Conservation (phyloP, 2,113 vertebrate species). For the Cavia porcellus region DNA sequence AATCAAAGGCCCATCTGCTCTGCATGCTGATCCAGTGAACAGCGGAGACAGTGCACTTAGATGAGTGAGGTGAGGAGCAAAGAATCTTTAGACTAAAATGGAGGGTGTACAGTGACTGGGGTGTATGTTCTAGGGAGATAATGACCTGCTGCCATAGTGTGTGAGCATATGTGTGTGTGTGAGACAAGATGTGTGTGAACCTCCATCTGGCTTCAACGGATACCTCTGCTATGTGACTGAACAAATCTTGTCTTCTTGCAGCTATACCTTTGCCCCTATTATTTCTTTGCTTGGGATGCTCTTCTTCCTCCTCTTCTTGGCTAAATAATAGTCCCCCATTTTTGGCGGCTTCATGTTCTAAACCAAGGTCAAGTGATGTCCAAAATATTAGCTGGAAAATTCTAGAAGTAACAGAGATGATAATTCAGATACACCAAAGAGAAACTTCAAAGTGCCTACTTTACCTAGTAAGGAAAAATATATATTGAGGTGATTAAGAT, state of each 20-base stretch:
- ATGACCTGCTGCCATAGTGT: too few species aligned
- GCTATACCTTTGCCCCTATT: neutral
- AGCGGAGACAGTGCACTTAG: too few species aligned
- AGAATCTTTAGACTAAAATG: neutral
- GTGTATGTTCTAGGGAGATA: neutral
- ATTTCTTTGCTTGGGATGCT: neutral
- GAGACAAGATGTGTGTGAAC: neutral
- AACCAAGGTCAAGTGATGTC: neutral
- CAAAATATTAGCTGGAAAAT: neutral
- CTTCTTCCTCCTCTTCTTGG: neutral
- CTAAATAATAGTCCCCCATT: neutral
- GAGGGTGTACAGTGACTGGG: neutral
- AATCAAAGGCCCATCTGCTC: neutral
- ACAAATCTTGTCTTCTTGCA: too few species aligned
- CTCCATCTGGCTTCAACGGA: neutral
- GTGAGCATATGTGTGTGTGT: neutral
- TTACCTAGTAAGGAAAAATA: neutral
- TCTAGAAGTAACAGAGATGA: neutral
- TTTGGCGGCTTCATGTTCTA: neutral
- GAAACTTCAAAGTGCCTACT: neutral
- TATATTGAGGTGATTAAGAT: neutral
- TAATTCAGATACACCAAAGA: neutral
- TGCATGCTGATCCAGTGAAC: neutral
- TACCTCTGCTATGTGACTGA: neutral
- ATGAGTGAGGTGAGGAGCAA: neutral